phyloP scores from a whole-genome alignment of 2,113 vertebrate species.

The Zosterops lateralis region DNA sequence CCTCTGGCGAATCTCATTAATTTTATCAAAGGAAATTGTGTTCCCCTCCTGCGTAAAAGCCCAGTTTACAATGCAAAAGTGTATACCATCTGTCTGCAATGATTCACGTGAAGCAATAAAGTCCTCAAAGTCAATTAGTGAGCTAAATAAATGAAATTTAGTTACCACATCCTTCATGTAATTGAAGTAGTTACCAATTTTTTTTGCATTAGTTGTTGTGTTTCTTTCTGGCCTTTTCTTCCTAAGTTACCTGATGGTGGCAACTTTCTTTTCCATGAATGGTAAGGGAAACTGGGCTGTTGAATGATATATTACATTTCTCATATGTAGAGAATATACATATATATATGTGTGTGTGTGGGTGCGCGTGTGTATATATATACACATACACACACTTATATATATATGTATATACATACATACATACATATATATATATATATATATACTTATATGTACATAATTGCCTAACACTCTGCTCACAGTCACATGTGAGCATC shows the following conservation, averaged over 20 bases:
- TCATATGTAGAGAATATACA: background rate
- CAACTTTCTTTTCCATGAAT: background rate
- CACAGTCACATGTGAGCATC: background rate
- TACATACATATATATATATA: too few relatives aligned
- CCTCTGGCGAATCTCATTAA: constrained; percentile 4
- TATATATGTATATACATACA: too few relatives aligned
- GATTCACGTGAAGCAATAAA: background rate
- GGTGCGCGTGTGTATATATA: too few relatives aligned
- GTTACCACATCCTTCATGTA: background rate
- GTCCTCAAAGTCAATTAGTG: background rate
- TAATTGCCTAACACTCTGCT: background rate
- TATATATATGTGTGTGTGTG: too few relatives aligned
- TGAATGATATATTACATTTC: background rate
- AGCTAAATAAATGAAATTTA: background rate
- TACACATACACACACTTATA: too few relatives aligned
- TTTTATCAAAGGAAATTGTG: constrained; percentile 33
- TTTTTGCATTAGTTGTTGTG: background rate
- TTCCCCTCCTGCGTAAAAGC: background rate
- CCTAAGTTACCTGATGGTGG: background rate
- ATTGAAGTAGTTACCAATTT: background rate
- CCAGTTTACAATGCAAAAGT: background rate
- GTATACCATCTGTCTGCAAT: background rate
- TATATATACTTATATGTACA: background rate
- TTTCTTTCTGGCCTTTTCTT: background rate
- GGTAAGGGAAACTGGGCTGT: background rate